phyloP scores from a whole-genome alignment of 2,888 invertebrate species.

The Podabrus alpinus region DNA sequence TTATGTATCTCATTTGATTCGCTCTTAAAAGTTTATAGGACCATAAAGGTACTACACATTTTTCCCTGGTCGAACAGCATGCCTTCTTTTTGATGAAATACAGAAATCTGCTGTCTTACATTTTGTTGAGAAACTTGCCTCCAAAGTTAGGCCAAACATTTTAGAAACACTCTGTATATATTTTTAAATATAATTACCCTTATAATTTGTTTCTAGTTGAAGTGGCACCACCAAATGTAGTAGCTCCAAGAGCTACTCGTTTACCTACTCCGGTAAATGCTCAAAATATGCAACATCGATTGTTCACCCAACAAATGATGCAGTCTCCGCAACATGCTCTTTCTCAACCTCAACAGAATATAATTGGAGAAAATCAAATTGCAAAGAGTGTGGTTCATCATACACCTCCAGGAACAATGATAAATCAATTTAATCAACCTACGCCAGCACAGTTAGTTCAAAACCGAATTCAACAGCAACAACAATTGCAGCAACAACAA shows the following conservation, averaged over 20 bases:
- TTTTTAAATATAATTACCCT: not conserved
- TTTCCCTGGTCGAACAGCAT: no score
- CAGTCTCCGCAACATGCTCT: conserved; percentile 37
- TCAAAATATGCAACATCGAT: conserved; percentile 29
- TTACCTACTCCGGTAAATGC: conserved; percentile 44
- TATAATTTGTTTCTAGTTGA: conserved; percentile 5
- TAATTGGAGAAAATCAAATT: conserved; percentile 37
- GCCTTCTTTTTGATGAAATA: no score
- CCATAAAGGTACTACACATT: no score
- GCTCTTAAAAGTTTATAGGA: no score
- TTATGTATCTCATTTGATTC: no score
- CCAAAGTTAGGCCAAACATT: not conserved
- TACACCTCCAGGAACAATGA: conserved; percentile 39
- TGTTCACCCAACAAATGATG: conserved; percentile 35
- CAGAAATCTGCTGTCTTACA: no score
- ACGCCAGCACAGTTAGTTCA: conserved; percentile 41
- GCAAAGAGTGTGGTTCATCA: conserved; percentile 53
- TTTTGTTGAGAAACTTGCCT: not conserved
- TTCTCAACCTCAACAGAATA: conserved; percentile 30
- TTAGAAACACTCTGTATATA: not conserved
- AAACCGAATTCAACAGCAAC: conserved; percentile 51
- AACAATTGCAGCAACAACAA: conserved; percentile 47
- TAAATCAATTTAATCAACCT: conserved; percentile 16
- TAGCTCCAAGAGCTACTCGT: conserved; percentile 47
- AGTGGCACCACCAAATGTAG: conserved; percentile 47